phyloP scores from a whole-genome alignment of 2,888 invertebrate genomes.

The Conops quadrifasciatus region DNA sequence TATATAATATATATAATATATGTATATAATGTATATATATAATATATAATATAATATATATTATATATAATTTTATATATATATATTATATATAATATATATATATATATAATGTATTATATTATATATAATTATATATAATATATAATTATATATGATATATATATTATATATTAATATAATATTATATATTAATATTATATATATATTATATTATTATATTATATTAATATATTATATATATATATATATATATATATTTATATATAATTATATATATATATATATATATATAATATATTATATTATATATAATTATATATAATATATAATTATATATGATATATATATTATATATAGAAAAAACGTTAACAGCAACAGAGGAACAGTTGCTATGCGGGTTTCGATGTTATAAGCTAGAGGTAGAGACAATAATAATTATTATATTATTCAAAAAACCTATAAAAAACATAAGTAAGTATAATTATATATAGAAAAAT shows the following conservation, averaged over 20 bases:
- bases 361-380: conserved; percentile 2
- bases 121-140: too few relatives aligned
- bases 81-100: too few relatives aligned
- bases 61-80: too few relatives aligned
- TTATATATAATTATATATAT: too few relatives aligned
- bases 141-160: not conserved
- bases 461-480: not conserved
- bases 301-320: conserved; percentile 2
- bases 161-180: too few relatives aligned
- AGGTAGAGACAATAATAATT: conserved; percentile 33
- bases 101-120: too few relatives aligned
- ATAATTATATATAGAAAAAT: too few relatives aligned
- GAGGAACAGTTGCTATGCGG: conserved; percentile 17
- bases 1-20: too few relatives aligned
- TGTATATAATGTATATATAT: too few relatives aligned
- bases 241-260: too few relatives aligned
- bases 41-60: too few relatives aligned
- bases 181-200: not conserved
- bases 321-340: conserved; percentile 10
- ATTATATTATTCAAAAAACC: conserved; percentile 4
- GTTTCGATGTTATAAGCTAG: conserved; percentile 28
- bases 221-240: not conserved
- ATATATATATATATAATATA: not conserved
- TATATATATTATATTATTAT: not conserved
- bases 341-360: not conserved